Evolutionary conservation across 2,797 vertebrate species (phyloP).

Genomic region (Hoplostethus atlanticus): DNA sequence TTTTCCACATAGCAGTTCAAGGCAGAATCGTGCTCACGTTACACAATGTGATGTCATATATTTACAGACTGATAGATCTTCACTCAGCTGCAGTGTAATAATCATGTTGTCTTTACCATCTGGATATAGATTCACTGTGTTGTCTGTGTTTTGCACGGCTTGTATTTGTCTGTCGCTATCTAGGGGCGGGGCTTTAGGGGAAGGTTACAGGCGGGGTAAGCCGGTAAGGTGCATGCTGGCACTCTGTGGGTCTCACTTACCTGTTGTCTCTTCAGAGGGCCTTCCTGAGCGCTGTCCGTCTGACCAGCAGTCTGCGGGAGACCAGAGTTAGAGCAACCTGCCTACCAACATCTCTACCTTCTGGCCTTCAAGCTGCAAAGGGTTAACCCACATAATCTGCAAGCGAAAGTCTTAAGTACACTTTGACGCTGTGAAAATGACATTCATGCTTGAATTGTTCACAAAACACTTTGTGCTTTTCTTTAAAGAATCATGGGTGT

Average conservation of each 20-base stretch:
- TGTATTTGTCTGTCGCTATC: neutral
- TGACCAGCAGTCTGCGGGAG: constrained; percentile 83
- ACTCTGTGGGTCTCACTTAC: constrained; percentile 84
- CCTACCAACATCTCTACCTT: constrained; percentile 49
- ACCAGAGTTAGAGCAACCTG: constrained; percentile 83
- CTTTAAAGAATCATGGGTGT: neutral
- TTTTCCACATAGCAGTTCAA: neutral
- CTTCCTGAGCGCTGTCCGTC: constrained; percentile 84
- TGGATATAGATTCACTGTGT: neutral
- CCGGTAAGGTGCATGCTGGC: constrained; percentile 71
- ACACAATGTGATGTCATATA: neutral
- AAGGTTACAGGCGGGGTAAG: constrained; percentile 37
- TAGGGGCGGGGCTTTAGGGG: constrained; percentile 30
- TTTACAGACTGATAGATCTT: neutral
- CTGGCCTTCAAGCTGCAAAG: constrained; percentile 18
- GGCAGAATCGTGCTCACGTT: neutral
- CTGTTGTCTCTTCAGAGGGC: constrained; percentile 86
- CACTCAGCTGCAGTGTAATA: neutral
- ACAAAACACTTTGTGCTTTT: neutral
- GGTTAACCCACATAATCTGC: neutral
- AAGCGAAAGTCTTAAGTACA: neutral
- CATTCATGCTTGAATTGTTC: constrained; percentile 9
- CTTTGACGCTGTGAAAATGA: constrained; percentile 5
- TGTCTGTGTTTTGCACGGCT: neutral
- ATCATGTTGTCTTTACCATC: constrained; percentile 1